A percentile compares a stretch with the other conserved stretches of the same genome.
These are phyloP conservation scores for Chloropsis hardwickii DNA, from an alignment of 2,113 vertebrate species.

Conservation along the genomic window DNA sequence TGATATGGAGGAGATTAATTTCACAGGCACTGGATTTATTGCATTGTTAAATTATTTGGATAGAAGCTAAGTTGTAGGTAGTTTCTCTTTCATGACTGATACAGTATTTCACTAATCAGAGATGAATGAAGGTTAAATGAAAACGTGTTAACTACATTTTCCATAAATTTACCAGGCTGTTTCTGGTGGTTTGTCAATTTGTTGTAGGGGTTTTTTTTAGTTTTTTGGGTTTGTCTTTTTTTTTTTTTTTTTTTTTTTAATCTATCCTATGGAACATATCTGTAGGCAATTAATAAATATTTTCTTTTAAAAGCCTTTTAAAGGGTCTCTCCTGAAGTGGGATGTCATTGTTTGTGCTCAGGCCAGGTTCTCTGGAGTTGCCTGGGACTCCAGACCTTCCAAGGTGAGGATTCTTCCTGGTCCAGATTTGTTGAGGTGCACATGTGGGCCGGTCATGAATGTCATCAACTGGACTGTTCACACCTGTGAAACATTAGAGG, in stretches of 20 bases:
- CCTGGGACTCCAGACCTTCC: not conserved
- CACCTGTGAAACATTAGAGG: not conserved
- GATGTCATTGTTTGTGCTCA: not conserved
- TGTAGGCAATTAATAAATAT: not conserved
- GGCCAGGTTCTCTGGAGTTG: not conserved
- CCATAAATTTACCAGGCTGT: not conserved
- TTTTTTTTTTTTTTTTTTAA: not conserved
- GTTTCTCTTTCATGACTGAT: not conserved
- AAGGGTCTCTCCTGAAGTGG: not conserved
- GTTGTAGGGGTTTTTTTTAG: not conserved
- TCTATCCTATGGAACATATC: not conserved
- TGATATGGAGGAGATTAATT: not conserved
- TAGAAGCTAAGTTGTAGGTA: not conserved
- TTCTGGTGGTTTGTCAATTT: not conserved
- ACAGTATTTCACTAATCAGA: not conserved
- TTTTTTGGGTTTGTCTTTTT: not conserved
- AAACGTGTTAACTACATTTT: not conserved
- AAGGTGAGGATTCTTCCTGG: not conserved
- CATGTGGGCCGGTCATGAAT: not conserved
- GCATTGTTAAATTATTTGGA: not conserved
- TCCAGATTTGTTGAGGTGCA: not conserved
- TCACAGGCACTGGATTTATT: not conserved
- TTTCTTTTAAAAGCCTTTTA: not conserved
- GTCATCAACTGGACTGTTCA: not conserved
- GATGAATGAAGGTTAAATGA: not conserved